Evolutionary conservation across 2,113 vertebrate genomes (phyloP), one percentile per base, ranked within the genome.

Genomic region (Phrynosoma blainvillii): DNA sequence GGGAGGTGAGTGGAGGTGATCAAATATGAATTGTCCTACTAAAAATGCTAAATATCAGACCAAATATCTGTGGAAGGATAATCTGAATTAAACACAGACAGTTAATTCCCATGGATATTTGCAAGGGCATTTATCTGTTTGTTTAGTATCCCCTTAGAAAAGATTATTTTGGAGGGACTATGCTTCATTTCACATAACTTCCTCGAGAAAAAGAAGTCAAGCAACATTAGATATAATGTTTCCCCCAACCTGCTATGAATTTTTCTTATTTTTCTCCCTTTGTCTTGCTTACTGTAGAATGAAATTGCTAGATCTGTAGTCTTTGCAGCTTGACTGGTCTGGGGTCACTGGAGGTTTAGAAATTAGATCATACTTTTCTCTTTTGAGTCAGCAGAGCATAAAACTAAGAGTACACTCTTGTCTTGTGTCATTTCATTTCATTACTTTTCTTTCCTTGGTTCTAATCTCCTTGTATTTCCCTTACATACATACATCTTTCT

Each of bases 11-110:
- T 74, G 90, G 65, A 47, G 78, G 65, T 2, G 8, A 93, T 84
- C 84, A 79, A 62, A 89, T 87, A 92, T 85, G 89, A 77, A 85
- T 85, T 65, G 21, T 68, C 32, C 65, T 94, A 52, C 68, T 83
- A 87, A 86, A 95, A 91, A 0, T 62, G 87, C 85, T 62, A 88
- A 89, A 79, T 88, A 92, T 77, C 65, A 89, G 40, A 84, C 79
- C 80, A 84, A 52, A 91, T 73, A 62, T 90, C 71, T 90, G 54
- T 84, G 42, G 90, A 87, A 90, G 66, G 84, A 4, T 89, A 14
- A 86, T 88, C 88, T 74, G 87, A 62, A 92, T 95, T 94, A 91
- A 90, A 27, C 85, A 92, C 79, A 91, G 85, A 87, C 7, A 90
- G 71, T 90, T 93, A 90, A 79, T n/a, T 92, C 21, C 68, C 16